Evolutionary conservation across 2,797 vertebrate genomes (phyloP).

Genomic region (Melanotaenia pygmaea): DNA sequence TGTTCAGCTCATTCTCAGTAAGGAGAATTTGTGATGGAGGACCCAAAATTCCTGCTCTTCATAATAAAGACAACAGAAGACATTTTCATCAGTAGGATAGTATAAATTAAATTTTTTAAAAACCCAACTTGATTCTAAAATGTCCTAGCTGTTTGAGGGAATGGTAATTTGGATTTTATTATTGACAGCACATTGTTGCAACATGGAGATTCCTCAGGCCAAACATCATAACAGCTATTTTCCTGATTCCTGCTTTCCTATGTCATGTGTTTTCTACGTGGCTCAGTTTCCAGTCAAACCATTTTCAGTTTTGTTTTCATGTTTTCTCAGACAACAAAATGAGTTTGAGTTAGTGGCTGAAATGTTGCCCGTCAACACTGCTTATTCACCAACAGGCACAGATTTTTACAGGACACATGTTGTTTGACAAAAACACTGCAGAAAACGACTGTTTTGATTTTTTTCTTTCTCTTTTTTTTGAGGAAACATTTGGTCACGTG

Average conservation of each 20-base stretch:
- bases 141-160: not conserved
- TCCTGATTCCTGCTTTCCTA: not conserved
- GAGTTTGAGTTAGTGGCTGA: not conserved
- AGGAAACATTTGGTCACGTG: not conserved
- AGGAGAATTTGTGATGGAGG: not conserved
- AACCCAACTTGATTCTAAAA: too few species aligned
- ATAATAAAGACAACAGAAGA: not conserved
- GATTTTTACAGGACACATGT: not conserved
- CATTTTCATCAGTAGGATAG: not conserved
- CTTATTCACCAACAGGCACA: not conserved
- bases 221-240: too few species aligned
- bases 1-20: not conserved
- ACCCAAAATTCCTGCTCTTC: not conserved
- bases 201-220: not conserved
- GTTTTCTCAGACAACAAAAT: not conserved
- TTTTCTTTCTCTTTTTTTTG: not conserved
- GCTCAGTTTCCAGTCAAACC: not conserved
- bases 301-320: not conserved
- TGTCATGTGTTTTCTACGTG: too few species aligned
- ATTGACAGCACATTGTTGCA: not conserved
- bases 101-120: too few species aligned
- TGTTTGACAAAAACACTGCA: not conserved
- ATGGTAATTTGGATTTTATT: too few species aligned
- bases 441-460: not conserved
- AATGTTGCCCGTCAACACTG: not conserved